A percentile compares a stretch with the other conserved stretches of the same genome.
These are phyloP conservation scores for Capitulum mitella DNA, from an alignment of 2,888 invertebrate species.

Conservation along the genomic window DNA sequence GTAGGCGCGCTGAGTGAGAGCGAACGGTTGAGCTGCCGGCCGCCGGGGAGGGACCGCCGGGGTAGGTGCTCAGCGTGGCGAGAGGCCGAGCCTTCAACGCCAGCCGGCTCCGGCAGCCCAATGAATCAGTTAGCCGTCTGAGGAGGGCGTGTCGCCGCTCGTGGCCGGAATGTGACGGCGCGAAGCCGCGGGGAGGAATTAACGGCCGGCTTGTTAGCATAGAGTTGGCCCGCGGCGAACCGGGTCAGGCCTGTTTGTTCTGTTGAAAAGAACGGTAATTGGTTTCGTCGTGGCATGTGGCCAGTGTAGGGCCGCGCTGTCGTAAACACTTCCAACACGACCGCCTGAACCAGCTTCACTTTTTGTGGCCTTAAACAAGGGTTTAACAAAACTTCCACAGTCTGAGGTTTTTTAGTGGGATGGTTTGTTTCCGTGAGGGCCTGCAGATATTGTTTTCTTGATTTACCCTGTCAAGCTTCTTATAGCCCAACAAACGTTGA, in stretches of 20 bases:
- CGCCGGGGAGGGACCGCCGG: too few relatives aligned
- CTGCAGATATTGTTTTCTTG: too few relatives aligned
- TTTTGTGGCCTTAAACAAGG: not conserved
- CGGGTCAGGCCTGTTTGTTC: not conserved
- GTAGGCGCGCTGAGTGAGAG: too few relatives aligned
- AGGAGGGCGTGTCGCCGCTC: not conserved
- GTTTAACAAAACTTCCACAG: not conserved
- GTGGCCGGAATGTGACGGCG: not conserved
- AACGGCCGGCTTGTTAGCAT: not conserved
- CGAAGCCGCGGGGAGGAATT: not conserved
- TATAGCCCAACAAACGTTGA: too few relatives aligned
- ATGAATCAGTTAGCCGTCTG: not conserved
- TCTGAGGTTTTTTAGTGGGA: conserved; percentile 5
- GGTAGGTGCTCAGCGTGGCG: too few relatives aligned
- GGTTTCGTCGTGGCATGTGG: not conserved
- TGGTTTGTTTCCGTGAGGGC: too few relatives aligned
- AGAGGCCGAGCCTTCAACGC: too few relatives aligned
- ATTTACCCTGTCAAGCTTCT: too few relatives aligned
- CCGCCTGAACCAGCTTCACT: not conserved
- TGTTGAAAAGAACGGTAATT: not conserved
- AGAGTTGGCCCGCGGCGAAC: not conserved
- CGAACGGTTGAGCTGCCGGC: too few relatives aligned
- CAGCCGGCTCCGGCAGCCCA: not conserved
- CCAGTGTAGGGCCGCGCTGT: not conserved
- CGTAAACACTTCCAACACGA: not conserved